phyloP scores from a whole-genome alignment of 1,140 invertebrate species.

The Apis dorsata region DNA sequence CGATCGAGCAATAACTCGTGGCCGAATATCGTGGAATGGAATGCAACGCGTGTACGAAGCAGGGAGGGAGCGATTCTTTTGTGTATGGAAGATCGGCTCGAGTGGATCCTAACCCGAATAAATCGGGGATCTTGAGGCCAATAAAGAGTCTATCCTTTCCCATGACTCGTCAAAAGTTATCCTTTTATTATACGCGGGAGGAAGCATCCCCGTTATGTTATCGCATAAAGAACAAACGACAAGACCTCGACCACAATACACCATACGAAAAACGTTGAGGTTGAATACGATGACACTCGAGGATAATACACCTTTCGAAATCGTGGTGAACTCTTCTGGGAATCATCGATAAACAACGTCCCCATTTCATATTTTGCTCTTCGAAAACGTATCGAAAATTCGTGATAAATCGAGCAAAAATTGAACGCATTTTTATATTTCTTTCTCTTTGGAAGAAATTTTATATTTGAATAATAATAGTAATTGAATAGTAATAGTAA shows the following conservation, averaged over 20 bases:
- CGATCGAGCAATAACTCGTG: conserved; percentile 58
- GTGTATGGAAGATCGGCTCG: conserved; percentile 56
- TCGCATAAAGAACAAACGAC: conserved; percentile 43
- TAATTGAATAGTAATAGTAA: too few species aligned
- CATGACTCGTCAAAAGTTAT: conserved; percentile 51
- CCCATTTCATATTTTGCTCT: too few species aligned
- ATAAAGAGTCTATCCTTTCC: conserved; percentile 54
- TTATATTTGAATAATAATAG: too few species aligned
- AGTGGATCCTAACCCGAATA: conserved; percentile 60
- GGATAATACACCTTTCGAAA: conserved; percentile 4
- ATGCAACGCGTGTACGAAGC: conserved; percentile 51
- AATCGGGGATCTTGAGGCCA: conserved; percentile 56
- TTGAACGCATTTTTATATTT: too few species aligned
- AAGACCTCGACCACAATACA: conserved; percentile 13
- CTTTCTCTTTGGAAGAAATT: too few species aligned
- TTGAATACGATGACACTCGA: not conserved
- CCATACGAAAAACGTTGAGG: conserved; percentile 24
- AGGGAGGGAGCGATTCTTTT: conserved; percentile 62
- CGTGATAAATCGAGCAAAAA: too few species aligned
- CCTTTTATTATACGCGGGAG: conserved; percentile 37
- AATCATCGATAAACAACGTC: too few species aligned
- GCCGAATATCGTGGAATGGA: conserved; percentile 54
- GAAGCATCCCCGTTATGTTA: conserved; percentile 30
- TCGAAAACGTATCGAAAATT: too few species aligned
- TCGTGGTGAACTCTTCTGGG: too few species aligned